phyloP scores from a whole-genome alignment of 2,113 vertebrate genomes.

The Rhombomys opimus region DNA sequence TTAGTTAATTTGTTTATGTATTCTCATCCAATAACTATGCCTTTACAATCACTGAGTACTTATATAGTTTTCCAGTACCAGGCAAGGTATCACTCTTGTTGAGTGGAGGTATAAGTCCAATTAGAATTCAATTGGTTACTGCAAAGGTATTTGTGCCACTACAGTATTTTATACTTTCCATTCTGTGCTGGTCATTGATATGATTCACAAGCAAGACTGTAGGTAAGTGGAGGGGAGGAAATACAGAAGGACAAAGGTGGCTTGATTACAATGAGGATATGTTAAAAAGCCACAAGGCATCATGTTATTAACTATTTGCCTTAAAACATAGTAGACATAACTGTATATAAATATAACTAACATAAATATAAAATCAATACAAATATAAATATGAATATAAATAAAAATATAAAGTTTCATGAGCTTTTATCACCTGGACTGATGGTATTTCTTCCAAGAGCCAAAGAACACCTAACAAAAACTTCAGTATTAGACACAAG shows the following conservation, averaged over 20 bases:
- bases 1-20: neutral
- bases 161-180: neutral
- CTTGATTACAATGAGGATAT: neutral
- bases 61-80: neutral
- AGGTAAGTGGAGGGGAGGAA: neutral
- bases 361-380: no score
- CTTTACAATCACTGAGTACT: neutral
- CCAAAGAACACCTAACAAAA: neutral
- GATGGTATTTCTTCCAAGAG: neutral
- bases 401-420: neutral
- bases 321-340: neutral
- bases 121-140: neutral
- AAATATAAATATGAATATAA: no score
- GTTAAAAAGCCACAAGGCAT: neutral
- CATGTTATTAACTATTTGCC: neutral
- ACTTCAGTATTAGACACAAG: neutral
- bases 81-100: neutral
- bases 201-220: neutral
- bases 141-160: neutral
- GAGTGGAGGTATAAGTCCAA: neutral
- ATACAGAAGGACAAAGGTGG: neutral
- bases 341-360: neutral
- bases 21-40: neutral
- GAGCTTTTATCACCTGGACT: neutral
- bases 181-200: neutral